Evolutionary conservation across 2,797 vertebrate genomes (phyloP), one percentile per base, ranked within the genome.

Genomic region (Leontopithecus rosalia): DNA sequence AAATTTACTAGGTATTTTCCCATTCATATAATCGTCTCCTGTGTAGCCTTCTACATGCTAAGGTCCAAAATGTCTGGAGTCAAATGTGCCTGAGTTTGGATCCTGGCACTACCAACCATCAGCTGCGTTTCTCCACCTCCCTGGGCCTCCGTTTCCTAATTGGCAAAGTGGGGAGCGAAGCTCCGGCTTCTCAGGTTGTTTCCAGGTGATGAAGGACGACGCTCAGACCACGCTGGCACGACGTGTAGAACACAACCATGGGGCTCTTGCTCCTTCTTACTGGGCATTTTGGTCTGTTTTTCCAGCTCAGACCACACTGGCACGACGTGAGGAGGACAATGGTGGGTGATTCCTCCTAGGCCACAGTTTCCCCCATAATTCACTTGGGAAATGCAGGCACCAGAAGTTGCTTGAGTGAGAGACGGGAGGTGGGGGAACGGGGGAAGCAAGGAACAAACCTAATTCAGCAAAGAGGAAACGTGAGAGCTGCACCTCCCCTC

Each of bases 251-350:
- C 20, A 20, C 8, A 8, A 8, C 52, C 22, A 22, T 3, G 52
- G 19, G 52, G 52, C 52, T 55, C 20, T 24, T 26, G 0, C 14
- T 26, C 46, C 39, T 33, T 72, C 33, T 33, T 4, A 41, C 72
- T 12, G 24, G 41, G 52, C n/a, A 67, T 36, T n/a, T 50, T 70
- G 30, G 48, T 7, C 36, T 58, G 12, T 30, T 50, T 39, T 30
- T 22, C 30, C 10, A 8, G 43, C 19, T n/a, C n/a, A n/a, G n/a
- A n/a, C n/a, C n/a, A n/a, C n/a, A n/a, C n/a, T n/a, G n/a, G n/a
- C n/a, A n/a, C n/a, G n/a, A n/a, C n/a, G 0, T 5, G 1, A 8
- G 4, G 7, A 33, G 24, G 55, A 20, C 17, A 0, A 20, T 4
- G 36, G 17, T n/a, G 17, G 80, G 3, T 30, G 43, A 13, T 19